Evolutionary conservation across 2,888 invertebrate species (phyloP), one percentile per base, ranked within the genome.

Genomic region (Lathronympha strigana): DNA sequence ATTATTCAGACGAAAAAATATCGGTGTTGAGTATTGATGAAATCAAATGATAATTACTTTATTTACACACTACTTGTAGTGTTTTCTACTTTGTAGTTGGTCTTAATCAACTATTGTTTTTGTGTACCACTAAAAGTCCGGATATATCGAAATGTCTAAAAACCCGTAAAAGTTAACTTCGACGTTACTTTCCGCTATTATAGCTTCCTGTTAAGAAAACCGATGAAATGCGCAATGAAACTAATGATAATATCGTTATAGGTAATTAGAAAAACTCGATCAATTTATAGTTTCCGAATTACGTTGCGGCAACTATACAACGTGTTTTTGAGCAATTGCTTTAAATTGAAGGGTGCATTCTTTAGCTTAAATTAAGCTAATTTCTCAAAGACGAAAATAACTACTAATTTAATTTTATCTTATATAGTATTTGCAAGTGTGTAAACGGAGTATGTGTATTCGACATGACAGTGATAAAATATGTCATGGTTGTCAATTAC

Each of bases 161-260:
- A 57, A 57, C 28, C n/a, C 11, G 40, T 40, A 17, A 40, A 55
- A 40, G 15, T 54, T 25, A 25, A n/a, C 31, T 6, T n/a, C 31
- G 4, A 3, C 21, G 9, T 2, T 15, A 43, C 31, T 57, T 57
- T 57, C 57, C 45, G 43, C 19, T 28, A 9, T 31, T 31, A n/a
- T 40, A 43, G 31, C n/a, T 57, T 57, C 45, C 57, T 43, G 57
- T 57, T 45, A 13, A 17, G 57, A 57, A 57, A 57, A 45, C 43
- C 57, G 45, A 28, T 19, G 28, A 53, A 53, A 53, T 33, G 17
- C 0, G 15, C 28, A 43, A 54, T 25, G 25, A 38, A 40, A 40
- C 33, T 19, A 51, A 33, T 51, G 19, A 54, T 40, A 5, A 19
- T 43, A 28, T 43, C 13, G 17, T 38, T 43, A 38, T 31, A 38